Base-by-base conservation (phyloP, 2,113 vertebrate species). In the Anthoscopus minutus region DNA sequence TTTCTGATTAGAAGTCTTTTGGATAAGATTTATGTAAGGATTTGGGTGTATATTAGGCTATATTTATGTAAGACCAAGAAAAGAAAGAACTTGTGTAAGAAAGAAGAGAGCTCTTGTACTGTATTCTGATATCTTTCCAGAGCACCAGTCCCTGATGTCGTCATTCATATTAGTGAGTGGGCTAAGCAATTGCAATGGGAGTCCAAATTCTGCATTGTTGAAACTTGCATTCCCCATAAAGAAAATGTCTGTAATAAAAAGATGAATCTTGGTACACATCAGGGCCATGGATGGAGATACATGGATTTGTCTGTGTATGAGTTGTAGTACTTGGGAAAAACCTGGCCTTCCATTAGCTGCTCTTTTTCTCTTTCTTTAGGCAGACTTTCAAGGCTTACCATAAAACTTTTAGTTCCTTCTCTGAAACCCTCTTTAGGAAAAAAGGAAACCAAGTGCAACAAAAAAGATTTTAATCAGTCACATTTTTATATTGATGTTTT, bases 1-100 rank as follows among this genome's bases (percentile, higher is more conserved):
- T 92, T 96, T 86, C 88, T 88, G 91, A 94, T 96, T 94, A 83
- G 67, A 83, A 88, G 47, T 44, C 69, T 86, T 84, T 87, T 37
- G 61, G 78, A 85, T 35, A 79, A 87, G 53, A 91, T 91, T 91
- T 89, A 65, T 2, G 2, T 31, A 74, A 84, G 51, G 42, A 89
- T 91, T 78, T 91, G 61, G 21, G 44, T 67, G 40, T n/a, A 21
- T 79, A 69, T 56, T 79, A 35, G n/a, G 64, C 65, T 60, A 6
- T 31, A 70, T 66, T 88, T 89, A 27, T 76, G 23, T 44, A 92
- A 79, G n/a, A 61, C 40, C n/a, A 89, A 70, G 38, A 45, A 78
- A 61, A 86, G 23, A 61, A 78, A 54, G 28, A 70, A 61, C 18
- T 28, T 30, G 5, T n/a, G 28, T 61, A 76, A 76, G 61, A 89